phyloP scores from a whole-genome alignment of 2,888 invertebrate genomes.

The Allolobophora icterica region DNA sequence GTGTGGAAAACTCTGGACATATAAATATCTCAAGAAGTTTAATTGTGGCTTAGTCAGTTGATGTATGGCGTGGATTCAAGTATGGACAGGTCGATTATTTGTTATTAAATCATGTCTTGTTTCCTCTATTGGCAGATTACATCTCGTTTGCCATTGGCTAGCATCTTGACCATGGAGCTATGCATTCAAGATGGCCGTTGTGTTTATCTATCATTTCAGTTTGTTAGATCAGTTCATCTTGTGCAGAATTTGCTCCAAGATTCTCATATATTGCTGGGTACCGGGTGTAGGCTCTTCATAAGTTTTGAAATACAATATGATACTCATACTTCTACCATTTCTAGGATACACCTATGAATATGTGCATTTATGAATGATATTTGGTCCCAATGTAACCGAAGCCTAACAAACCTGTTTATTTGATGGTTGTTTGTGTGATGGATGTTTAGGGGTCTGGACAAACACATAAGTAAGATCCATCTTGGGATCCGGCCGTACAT shows the following conservation, averaged over 20 bases:
- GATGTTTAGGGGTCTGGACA: slow-evolving; percentile 50
- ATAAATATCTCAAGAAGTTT: background rate
- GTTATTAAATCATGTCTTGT: background rate
- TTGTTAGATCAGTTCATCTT: background rate
- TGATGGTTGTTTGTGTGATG: background rate
- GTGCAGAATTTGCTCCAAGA: background rate
- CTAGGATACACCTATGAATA: no score
- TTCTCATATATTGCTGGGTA: background rate
- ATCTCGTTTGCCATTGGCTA: no score
- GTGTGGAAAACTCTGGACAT: background rate
- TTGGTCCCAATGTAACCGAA: background rate
- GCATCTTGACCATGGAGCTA: background rate
- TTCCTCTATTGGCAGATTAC: background rate
- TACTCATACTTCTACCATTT: background rate
- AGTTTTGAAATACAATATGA: no score
- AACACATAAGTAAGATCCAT: slow-evolving; percentile 55
- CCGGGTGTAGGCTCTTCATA: no score
- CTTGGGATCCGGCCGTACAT: slow-evolving; percentile 54
- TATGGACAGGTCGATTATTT: no score
- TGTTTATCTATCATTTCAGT: background rate
- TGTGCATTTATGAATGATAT: background rate
- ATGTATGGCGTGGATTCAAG: background rate
- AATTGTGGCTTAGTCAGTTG: background rate
- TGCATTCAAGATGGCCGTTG: no score
- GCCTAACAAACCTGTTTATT: background rate